A percentile compares a stretch with the other conserved stretches of the same genome.
Evolutionary conservation across 2,888 invertebrate species (phyloP).

Genomic region (Sinohyriopsis cumingii): DNA sequence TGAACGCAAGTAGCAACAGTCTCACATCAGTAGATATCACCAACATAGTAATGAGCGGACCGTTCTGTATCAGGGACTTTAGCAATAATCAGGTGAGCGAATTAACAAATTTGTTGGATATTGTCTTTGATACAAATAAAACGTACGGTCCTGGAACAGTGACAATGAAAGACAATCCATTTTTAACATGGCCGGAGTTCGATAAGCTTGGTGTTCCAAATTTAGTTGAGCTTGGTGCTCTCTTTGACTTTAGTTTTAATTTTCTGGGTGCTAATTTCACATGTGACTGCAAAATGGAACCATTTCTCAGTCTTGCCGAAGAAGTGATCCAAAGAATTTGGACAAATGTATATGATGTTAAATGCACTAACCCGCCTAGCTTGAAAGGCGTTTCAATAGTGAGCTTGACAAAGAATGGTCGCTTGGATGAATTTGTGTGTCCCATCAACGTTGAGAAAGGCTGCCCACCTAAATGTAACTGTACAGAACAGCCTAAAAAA

Average conservation of each 20-base stretch:
- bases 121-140: slow-evolving; percentile 1
- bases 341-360: not conserved
- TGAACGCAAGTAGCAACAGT: no score
- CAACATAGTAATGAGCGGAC: not conserved
- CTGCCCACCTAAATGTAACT: slow-evolving; percentile 7
- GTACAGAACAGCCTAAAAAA: slow-evolving; percentile 13
- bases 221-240: slow-evolving; percentile 1
- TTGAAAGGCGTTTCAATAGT: slow-evolving; percentile 6
- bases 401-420: not conserved
- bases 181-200: slow-evolving; percentile 6
- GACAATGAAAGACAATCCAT: not conserved
- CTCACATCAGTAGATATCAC: no score
- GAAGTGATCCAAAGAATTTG: slow-evolving; percentile 1
- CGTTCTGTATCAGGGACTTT: slow-evolving; percentile 7
- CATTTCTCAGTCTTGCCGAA: not conserved
- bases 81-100: slow-evolving; percentile 2
- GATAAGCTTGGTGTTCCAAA: slow-evolving; percentile 8
- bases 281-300: slow-evolving; percentile 17
- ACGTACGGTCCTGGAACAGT: slow-evolving; percentile 5
- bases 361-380: slow-evolving; percentile 3
- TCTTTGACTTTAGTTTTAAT: slow-evolving; percentile 3
- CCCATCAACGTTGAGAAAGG: not conserved
- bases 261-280: not conserved
- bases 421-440: slow-evolving; percentile 4
- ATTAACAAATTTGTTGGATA: slow-evolving; percentile 2